Evolutionary conservation across 2,888 invertebrate species (phyloP), one percentile per base, ranked within the genome.

Genomic region (Fragum sueziense): DNA sequence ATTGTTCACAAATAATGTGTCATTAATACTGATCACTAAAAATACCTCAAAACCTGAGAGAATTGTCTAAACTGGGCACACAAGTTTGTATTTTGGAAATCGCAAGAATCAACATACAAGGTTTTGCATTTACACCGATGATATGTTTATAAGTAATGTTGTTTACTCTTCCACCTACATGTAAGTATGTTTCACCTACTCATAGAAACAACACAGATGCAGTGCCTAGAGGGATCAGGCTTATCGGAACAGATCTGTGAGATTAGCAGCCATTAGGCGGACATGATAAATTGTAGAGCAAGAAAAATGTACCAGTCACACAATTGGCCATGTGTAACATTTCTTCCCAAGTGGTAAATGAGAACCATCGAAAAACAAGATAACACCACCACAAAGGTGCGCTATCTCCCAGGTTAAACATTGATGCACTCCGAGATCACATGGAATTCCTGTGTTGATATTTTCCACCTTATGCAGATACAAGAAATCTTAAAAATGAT

Each of bases 301-400:
- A 65, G 65, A 65, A 65, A 65, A 65, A 65, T 65, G 25, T 65
- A 41, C 65, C 65, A 65, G 65, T 65, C 65, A 65, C 65, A 65
- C 65, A 41, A 41, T 65, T 65, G 65, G 65, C 65, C 65, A 65
- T 65, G 65, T 65, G 65, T 65, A 65, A 65, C 65, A 65, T 65
- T 65, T 65, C 65, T 65, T 25, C 65, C 41, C 25, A 65, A 65
- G 41, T 65, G 34, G 65, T 65, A 65, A 65, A 41, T 65, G 65
- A 65, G 65, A 65, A 34, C 33, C 65, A 65, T 65, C 65, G 41
- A 65, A 37, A 62, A 41, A 65, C 65, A 65, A 37, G 65, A 65
- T 65, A 65, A 65, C 41, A 65, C 9, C 65, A 41, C 22, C 37
- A 25, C 65, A 22, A 41, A 65, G 65, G 65, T 65, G 65, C 41